Evolutionary conservation across 1,140 invertebrate species (phyloP).

Genomic region (Bombus difficillimus): DNA sequence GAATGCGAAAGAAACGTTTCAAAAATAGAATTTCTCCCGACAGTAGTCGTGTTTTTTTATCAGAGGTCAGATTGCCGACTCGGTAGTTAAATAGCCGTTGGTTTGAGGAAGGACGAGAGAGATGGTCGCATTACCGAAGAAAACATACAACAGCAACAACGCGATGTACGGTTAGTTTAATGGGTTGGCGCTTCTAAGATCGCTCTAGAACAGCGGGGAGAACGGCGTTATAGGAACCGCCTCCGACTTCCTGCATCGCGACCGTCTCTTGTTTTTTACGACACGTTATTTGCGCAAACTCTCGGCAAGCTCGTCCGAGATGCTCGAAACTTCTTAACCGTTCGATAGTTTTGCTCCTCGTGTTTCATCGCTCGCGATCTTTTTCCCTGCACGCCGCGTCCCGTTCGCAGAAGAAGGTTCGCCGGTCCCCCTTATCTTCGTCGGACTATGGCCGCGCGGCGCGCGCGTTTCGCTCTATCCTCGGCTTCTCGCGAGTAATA

Average conservation of each 20-base stretch:
- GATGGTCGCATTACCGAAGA: background rate
- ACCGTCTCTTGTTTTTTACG: background rate
- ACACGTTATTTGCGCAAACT: background rate
- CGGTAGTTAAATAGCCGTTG: too few relatives aligned
- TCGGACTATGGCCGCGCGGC: background rate
- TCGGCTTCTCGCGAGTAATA: constrained; percentile 55
- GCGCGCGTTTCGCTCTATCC: constrained; percentile 13
- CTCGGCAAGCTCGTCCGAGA: background rate
- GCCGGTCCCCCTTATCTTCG: constrained; percentile 8
- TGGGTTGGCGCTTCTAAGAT: background rate
- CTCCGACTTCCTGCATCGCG: constrained; percentile 18
- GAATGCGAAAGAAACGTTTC: background rate
- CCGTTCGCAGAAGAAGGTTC: background rate
- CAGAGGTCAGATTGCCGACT: too few relatives aligned
- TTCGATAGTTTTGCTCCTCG: background rate
- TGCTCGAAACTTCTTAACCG: background rate
- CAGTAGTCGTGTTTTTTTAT: background rate
- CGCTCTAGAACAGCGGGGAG: background rate
- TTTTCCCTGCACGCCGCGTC: background rate
- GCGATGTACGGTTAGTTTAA: background rate
- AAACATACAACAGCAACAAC: background rate
- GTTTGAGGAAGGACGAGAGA: background rate
- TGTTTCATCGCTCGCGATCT: constrained; percentile 6
- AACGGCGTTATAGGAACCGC: background rate
- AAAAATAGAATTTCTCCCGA: background rate